Base-by-base conservation (phyloP, 2,888 invertebrate genomes). In the Acleris cristana region DNA sequence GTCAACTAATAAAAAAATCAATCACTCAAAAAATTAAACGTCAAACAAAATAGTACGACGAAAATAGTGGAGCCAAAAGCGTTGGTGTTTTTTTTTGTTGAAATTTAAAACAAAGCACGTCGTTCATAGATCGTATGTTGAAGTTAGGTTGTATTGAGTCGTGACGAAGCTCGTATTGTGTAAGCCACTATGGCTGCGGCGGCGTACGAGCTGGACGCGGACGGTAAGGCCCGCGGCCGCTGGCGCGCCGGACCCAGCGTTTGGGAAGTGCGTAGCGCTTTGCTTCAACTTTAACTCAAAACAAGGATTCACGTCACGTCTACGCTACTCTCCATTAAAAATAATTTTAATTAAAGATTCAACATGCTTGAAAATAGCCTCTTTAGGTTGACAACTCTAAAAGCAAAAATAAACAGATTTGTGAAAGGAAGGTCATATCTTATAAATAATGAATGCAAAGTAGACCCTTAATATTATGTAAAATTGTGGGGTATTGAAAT, bases 141-240 rank as follows among this genome's bases (percentile, higher is more conserved):
- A 63, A n/a, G 57, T 44, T n/a, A 64, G 19, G 48, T 64, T 23
- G 52, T 48, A 48, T 34, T 57, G 58, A 63, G 40, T 63, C 67
- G 67, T 67, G 67, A 67, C 68, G 59, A 68, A 68, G 64, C 58
- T 56, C 64, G n/a, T 44, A 54, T 65, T 64, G 48, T 48, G 58
- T 56, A 53, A 66, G 65, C 56, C 74, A 84, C 77, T 78, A 91
- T 91, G 91, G 84, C 90, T 71, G 87, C 89, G 73, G 79, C 88
- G 67, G 75, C 88, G 65, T 92, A 92, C 77, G 88, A 90, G 76
- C 90, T 83, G 67, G 92, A 92, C 77, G 90, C 92, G 71, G 92
- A 92, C 51, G 92, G 92, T 92, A 79, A 82, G 86, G 57, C 19
- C 48, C 26, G 52, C 45, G 40, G 34, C 40, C 30, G 18, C n/a